Conservation (phyloP, 1,140 invertebrate genomes). For the Penaeus japonicus region DNA sequence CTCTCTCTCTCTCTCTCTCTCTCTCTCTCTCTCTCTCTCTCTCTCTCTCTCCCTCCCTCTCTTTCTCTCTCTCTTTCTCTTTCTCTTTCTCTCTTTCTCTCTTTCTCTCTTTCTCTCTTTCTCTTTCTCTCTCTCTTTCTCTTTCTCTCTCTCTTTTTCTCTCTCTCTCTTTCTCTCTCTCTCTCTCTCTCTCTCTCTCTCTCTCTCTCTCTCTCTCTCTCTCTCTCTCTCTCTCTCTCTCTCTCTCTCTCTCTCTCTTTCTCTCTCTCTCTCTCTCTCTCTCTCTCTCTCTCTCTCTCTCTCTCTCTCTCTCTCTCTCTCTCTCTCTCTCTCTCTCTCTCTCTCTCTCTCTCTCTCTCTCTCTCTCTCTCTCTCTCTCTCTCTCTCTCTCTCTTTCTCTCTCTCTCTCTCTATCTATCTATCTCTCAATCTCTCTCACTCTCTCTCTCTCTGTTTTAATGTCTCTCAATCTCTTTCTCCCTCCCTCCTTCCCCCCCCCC, state of each 20-base stretch:
- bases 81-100: not conserved
- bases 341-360: not conserved
- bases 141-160: slow-evolving; percentile 10
- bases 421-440: not conserved
- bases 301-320: not conserved
- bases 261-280: not conserved
- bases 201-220: not conserved
- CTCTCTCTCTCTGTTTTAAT: not conserved
- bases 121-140: not conserved
- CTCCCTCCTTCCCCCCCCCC: not conserved
- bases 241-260: not conserved
- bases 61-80: not conserved
- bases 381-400: too few species aligned
- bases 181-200: not conserved
- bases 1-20: slow-evolving; percentile 3
- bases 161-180: not conserved
- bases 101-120: not conserved
- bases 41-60: not conserved
- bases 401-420: not conserved
- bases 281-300: not conserved
- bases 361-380: not conserved
- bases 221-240: not conserved
- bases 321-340: not conserved
- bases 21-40: not conserved
- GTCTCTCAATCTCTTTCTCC: not conserved